Conservation (phyloP, 2,888 invertebrate genomes). For the Papilio protenor region DNA sequence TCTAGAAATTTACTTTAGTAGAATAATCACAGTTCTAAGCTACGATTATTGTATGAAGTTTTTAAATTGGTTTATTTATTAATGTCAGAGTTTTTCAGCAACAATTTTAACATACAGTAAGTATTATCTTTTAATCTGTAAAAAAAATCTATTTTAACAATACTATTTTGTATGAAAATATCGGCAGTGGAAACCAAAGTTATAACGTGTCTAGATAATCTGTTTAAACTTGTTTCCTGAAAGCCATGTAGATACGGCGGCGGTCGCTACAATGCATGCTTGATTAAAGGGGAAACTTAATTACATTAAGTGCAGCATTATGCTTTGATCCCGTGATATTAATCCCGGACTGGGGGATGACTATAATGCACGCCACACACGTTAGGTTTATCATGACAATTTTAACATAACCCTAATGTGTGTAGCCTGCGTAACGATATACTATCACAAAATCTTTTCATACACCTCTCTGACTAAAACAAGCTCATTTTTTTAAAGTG, state of each 20-base stretch:
- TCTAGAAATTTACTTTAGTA: neutral
- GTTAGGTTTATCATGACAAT: neutral
- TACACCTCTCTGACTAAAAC: too few species aligned
- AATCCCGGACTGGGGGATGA: conserved; percentile 33
- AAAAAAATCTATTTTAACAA: neutral
- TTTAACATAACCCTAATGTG: neutral
- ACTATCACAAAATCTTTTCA: neutral
- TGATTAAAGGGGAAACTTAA: conserved; percentile 42
- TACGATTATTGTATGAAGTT: neutral
- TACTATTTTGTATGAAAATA: neutral
- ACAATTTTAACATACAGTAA: neutral
- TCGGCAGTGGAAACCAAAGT: neutral
- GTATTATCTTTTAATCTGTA: too few species aligned
- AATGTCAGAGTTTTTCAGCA: neutral
- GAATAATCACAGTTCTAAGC: neutral
- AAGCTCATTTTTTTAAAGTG: too few species aligned
- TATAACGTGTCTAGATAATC: conserved; percentile 3
- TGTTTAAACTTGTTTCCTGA: conserved; percentile 24
- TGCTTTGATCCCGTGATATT: conserved; percentile 43
- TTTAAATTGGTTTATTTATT: neutral
- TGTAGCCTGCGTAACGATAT: neutral
- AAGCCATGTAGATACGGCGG: conserved; percentile 17
- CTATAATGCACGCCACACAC: conserved; percentile 1
- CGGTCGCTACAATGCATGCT: conserved; percentile 34
- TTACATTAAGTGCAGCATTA: conserved; percentile 43